phyloP scores from a whole-genome alignment of 2,797 vertebrate genomes.

The Notamacropus eugenii region DNA sequence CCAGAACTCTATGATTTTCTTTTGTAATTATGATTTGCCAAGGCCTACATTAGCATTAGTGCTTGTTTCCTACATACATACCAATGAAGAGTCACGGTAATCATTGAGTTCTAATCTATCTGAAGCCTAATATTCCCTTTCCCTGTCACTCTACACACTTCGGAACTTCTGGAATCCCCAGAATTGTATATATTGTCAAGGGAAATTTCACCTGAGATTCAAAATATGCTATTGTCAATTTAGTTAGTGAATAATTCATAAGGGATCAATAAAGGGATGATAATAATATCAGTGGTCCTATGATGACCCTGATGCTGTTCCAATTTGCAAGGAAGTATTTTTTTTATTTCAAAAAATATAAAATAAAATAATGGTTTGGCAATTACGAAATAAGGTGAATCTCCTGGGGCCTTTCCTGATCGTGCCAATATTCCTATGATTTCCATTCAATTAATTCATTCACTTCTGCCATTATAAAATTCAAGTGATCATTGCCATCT shows the following conservation, averaged over 20 bases:
- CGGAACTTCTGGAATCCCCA: not conserved
- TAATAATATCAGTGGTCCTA: not conserved
- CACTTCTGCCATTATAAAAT: not conserved
- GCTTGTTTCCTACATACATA: not conserved
- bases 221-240: constrained; percentile 22
- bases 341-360: not conserved
- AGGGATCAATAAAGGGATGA: not conserved
- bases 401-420: not conserved
- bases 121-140: not conserved
- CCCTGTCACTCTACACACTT: not conserved
- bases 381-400: not conserved
- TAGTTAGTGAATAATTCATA: constrained; percentile 52
- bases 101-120: not conserved
- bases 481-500: not conserved
- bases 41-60: not conserved
- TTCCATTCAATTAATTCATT: not conserved
- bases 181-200: not conserved
- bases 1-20: not conserved
- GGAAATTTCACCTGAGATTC: not conserved
- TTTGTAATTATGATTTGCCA: not conserved
- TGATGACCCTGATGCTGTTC: not conserved
- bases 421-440: not conserved
- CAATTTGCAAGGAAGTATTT: not conserved
- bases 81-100: not conserved
- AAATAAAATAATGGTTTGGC: not conserved